Base-by-base conservation (phyloP, 2,113 vertebrate species). In the Megatriorchis doriae region DNA sequence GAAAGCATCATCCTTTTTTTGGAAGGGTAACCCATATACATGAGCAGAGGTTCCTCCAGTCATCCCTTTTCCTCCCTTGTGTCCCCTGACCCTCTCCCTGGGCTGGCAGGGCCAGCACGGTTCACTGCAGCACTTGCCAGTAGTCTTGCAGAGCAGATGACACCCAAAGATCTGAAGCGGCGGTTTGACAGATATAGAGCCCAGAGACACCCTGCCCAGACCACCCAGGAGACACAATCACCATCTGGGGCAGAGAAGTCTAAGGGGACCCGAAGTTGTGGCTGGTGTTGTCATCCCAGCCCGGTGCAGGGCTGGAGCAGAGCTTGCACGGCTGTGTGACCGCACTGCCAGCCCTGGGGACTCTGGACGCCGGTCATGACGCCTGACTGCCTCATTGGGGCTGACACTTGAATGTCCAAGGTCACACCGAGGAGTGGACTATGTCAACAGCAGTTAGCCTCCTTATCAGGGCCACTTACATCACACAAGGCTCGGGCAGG, bases 311-410 rank as follows among this genome's bases (percentile, higher is more conserved):
- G 58, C 43, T n/a, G 11, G 55, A 87, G 84, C 45, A 29, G 67
- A 31, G 21, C 40, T 73, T 3, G 0, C 3, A 0, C 2, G 20
- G 56, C 71, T 81, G 45, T 6, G 11, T 61, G 43, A 12, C 56
- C 4, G 0, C 14, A 3, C 53, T 50, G 71, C n/a, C 53, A 43
- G 40, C 19, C 11, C 79, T 38, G n/a, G 23, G 55, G 6, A 83
- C 36, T 27, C 15, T 2, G 7, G 31, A 42, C 36, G 13, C 83
- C n/a, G 3, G 18, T 56, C 56, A 16, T 15, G 4, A 10, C 4
- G 22, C 16, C 66, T 53, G 11, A 1, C 53, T 42, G 58, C 62
- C 81, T 47, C 61, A 22, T 45, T 6, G 18, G 48, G 65, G 56
- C n/a, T 42, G 47, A 68, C 17, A 1, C n/a, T 75, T 86, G 67